Percentiles rank a stretch among this genome's conserved stretches.
Conservation (phyloP, 2,888 invertebrate species). For the Metacarcinus magister region DNA sequence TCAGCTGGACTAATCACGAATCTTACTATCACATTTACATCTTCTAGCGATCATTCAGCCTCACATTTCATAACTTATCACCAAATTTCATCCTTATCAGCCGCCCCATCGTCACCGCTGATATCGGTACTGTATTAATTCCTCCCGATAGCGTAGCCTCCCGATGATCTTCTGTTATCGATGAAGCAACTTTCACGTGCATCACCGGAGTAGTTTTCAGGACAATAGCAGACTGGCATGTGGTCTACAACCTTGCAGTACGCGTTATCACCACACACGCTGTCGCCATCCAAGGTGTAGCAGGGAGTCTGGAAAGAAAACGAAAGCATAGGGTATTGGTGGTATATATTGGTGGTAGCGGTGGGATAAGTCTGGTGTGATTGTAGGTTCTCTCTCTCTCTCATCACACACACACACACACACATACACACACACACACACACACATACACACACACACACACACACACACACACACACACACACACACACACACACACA, state of each 20-base stretch:
- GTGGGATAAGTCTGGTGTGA: neutral
- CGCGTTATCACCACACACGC: constrained; percentile 91
- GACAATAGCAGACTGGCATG: constrained; percentile 93
- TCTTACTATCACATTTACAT: too few relatives aligned
- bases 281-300: constrained; percentile 89
- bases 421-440: neutral
- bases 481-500: neutral
- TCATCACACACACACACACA: too few relatives aligned
- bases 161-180: neutral
- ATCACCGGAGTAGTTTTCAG: constrained; percentile 83
- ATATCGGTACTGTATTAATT: neutral
- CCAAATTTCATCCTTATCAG: too few relatives aligned
- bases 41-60: too few relatives aligned
- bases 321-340: too few relatives aligned
- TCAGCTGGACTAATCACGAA: too few relatives aligned
- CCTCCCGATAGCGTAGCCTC: neutral
- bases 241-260: constrained; percentile 91
- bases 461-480: neutral
- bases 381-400: too few relatives aligned
- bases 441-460: neutral
- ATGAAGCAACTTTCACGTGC: constrained; percentile 79
- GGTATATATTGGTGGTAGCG: neutral
- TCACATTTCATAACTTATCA: too few relatives aligned
- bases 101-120: too few relatives aligned
- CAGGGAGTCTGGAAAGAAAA: constrained; percentile 89